Evolutionary conservation across 2,888 invertebrate genomes (phyloP), one percentile per base, ranked within the genome.

Genomic region (Brachyopa scutellaris): DNA sequence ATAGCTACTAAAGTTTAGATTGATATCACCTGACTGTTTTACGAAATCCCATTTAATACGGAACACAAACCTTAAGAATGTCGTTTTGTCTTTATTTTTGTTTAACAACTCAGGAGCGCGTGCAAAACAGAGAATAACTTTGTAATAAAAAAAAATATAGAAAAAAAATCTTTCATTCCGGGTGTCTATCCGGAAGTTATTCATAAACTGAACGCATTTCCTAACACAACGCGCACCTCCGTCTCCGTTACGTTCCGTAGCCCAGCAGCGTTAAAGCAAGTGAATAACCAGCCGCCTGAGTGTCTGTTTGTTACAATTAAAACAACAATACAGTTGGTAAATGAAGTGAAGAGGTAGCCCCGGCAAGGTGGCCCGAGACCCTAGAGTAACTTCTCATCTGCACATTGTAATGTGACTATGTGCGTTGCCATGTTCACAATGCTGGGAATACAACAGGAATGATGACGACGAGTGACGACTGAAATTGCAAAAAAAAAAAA

Each of bases 271-370:
- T 17, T 17, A 13, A 55, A 11, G 15, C 74, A 74, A 74, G 74
- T 80, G 80, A 36, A 74, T 69, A 80, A 74, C 40, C 80, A 79
- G 55, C 55, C 66, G 79, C 79, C 53, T 79, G 45, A 55, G 47
- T 49, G 76, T 80, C 61, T 82, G 69, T 64, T 80, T 82, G 70
- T 59, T 59, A 53, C 72, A 82, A 77, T 82, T 76, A 72, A 82
- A 77, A 82, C 59, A 49, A 82, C 70, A 82, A 77, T 66, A 49
- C 23, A 45, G 38, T 40, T 7, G 51, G 59, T 72, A 72, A 82
- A 76, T 66, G 80, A 70, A 76, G 70, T 82, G 64, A 76, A 80
- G 57, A 76, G 69, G 49, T 45, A 57, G 23, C 55, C 33, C 19
- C 61, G 49, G 11, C 40, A 40, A 47, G 57, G 67, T 15, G 45